phyloP scores from a whole-genome alignment of 2,113 vertebrate genomes.

The Eclectus roratus region DNA sequence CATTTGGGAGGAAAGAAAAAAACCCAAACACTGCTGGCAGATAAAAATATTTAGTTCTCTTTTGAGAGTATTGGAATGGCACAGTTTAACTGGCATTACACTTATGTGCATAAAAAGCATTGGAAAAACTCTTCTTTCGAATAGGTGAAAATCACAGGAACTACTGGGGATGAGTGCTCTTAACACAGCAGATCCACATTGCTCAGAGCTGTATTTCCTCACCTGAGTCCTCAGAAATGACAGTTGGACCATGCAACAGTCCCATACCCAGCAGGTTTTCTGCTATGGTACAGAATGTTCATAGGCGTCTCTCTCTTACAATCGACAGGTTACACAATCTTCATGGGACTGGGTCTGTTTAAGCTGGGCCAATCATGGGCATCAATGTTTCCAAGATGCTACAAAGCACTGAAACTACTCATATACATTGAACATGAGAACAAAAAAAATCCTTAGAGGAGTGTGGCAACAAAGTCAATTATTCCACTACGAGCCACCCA shows the following conservation, averaged over 20 bases:
- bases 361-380: neutral
- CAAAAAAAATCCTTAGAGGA: neutral
- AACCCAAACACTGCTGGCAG: neutral
- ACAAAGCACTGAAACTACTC: neutral
- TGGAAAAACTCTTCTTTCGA: neutral
- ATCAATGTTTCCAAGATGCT: neutral
- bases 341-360: neutral
- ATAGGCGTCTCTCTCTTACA: neutral
- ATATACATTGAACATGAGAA: neutral
- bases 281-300: too few relatives aligned
- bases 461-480: neutral
- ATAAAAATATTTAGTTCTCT: neutral
- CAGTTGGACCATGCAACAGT: fast-evolving
- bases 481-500: neutral
- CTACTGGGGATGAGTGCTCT: fast-evolving
- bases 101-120: neutral
- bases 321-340: fast-evolving
- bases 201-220: neutral
- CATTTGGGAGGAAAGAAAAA: neutral
- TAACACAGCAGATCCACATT: neutral
- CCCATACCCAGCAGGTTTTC: neutral
- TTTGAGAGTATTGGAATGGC: neutral
- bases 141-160: neutral
- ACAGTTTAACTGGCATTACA: neutral
- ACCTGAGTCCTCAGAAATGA: neutral